Base-by-base conservation (phyloP, 2,797 vertebrate genomes). In the Pipistrellus pipistrellus region DNA sequence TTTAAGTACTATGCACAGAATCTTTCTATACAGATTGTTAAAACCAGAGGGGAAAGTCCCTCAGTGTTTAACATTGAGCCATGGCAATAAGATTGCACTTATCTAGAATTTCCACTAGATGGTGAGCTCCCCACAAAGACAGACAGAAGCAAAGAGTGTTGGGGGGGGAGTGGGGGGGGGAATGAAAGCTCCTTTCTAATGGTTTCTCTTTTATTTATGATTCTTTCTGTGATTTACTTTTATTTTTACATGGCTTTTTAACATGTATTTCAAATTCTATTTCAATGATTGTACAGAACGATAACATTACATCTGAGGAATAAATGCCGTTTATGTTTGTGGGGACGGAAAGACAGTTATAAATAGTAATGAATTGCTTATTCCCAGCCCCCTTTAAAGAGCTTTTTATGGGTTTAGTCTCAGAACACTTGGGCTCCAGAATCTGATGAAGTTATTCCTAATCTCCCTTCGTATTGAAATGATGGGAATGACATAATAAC, bases 21-120 rank as follows among this genome's bases (percentile, higher is more conserved):
- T 8, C 53, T 71, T 66, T n/a, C 53, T 11, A 15, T 7, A 4
- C 2, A 64, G 51, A 25, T 14, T 35, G 41, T 66, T 59, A 20
- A 57, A 83, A n/a, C 23, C 53, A 44, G 75, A 27, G 7, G 13
- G 27, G 55, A 41, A 4, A 13, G 8, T 17, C 32, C 55, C 11
- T 7, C 6, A 27, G 2, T 23, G 9, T n/a, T 6, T 2, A 21
- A 8, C 2, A 10, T 35, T 62, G 14, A 55, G 38, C 13, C 0
- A 4, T 6, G 18, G 25, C 14, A 32, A 3, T 25, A 6, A 55
- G 73, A 8, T 4, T 41, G 91, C 41, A 3, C 9, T 73, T 55
- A 10, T 14, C 2, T 4, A 15, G 27, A 51, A 8, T 7, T 30
- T 12, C 86, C 97, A 93, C 95, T 32, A 96, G 97, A 53, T 72